A percentile compares a stretch with the other conserved stretches of the same genome.
Conservation (phyloP, 2,113 vertebrate species). For the Pardalotus punctatus region DNA sequence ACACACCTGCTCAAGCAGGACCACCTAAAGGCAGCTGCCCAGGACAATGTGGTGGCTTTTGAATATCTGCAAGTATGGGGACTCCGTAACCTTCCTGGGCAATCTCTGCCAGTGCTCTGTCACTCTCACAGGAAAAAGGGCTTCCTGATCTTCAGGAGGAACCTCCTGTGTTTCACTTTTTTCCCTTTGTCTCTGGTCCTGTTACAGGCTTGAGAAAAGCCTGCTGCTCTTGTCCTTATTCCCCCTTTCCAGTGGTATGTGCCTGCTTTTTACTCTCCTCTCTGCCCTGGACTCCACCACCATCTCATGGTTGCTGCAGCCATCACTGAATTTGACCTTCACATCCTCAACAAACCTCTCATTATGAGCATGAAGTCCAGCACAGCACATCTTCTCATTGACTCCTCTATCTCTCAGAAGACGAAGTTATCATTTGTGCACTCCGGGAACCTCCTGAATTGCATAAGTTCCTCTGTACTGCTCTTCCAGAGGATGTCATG, state of each 20-base stretch:
- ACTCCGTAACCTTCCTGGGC: background rate
- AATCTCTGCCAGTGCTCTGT: background rate
- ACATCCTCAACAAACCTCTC: rapidly evolving
- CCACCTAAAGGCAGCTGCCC: background rate
- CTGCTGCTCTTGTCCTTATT: background rate
- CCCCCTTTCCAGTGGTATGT: background rate
- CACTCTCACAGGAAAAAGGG: background rate
- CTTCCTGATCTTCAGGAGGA: background rate
- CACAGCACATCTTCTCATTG: background rate
- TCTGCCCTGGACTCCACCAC: background rate
- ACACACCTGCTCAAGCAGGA: background rate
- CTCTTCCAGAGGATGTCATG: background rate
- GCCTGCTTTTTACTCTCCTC: background rate
- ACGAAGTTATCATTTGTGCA: background rate
- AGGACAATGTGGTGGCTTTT: background rate
- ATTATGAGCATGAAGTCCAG: background rate
- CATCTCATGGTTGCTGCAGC: background rate
- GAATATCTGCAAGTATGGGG: background rate
- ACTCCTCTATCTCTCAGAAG: background rate
- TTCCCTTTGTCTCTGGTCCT: background rate
- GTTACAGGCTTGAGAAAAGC: background rate
- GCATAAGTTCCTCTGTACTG: background rate
- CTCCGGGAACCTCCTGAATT: background rate
- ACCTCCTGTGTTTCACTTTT: background rate
- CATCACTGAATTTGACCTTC: background rate